Conservation (phyloP, 2,113 vertebrate genomes). For the Ptyas mucosa region DNA sequence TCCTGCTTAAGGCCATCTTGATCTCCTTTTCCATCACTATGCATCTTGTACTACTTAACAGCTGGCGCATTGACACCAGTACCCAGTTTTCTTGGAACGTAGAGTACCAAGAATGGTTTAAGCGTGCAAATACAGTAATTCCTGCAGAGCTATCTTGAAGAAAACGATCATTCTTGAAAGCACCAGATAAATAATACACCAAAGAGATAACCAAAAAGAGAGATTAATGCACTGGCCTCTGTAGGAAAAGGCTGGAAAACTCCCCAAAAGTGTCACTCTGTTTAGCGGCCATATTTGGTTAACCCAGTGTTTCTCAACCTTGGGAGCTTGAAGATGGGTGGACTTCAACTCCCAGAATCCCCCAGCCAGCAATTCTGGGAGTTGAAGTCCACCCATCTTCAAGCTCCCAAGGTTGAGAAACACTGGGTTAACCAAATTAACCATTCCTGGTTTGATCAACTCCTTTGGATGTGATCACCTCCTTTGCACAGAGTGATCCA, state of each 20-base stretch:
- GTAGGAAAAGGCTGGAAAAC: neutral
- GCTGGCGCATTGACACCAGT: neutral
- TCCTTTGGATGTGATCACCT: neutral
- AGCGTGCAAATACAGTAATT: conserved; percentile 37
- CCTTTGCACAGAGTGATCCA: neutral
- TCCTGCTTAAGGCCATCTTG: conserved; percentile 23
- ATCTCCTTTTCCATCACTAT: neutral
- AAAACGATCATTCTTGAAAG: conserved; percentile 22
- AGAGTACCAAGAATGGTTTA: conserved; percentile 43
- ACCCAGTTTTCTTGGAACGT: conserved; percentile 27
- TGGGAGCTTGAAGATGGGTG: too few species aligned
- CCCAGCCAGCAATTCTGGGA: too few species aligned
- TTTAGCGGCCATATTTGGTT: neutral
- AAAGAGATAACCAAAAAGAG: neutral
- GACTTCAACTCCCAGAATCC: too few species aligned
- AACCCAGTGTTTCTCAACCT: too few species aligned
- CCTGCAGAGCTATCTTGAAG: conserved; percentile 19
- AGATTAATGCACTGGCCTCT: neutral
- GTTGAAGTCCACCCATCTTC: too few species aligned
- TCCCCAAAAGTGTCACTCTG: neutral
- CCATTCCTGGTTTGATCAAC: neutral
- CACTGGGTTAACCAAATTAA: neutral
- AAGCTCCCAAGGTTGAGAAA: too few species aligned
- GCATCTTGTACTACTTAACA: neutral
- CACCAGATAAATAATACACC: neutral